These are phyloP conservation scores for Micromussa lordhowensis DNA, from an alignment of 92 coral and sea anemone genomes.

Conservation along the genomic window DNA sequence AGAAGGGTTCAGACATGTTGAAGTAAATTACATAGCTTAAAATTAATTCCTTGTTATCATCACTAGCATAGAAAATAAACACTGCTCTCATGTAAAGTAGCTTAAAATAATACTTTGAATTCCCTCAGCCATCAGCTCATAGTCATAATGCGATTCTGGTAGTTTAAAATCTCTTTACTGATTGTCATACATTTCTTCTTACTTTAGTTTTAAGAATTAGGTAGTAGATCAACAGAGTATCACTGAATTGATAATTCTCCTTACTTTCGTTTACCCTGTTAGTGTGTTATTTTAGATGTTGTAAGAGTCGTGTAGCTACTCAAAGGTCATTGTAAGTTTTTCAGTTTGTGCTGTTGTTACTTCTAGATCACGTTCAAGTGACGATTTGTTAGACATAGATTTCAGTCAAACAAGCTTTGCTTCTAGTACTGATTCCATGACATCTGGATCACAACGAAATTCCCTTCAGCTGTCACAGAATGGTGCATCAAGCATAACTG, in stretches of 20 bases:
- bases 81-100: no score
- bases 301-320: neutral
- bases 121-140: no score
- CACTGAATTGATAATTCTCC: neutral
- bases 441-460: constrained; percentile 29
- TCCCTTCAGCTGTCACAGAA: constrained; percentile 29
- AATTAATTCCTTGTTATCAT: no score
- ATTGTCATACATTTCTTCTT: neutral
- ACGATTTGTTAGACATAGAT: constrained; percentile 84
- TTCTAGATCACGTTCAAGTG: constrained; percentile 81
- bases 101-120: no score
- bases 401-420: constrained; percentile 71
- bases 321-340: no score
- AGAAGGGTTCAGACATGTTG: no score
- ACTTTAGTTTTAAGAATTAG: neutral
- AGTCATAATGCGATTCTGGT: no score
- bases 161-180: neutral
- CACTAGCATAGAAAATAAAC: no score
- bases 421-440: constrained; percentile 61
- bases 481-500: constrained; percentile 5
- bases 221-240: no score
- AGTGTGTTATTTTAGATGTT: neutral
- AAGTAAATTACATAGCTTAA: no score
- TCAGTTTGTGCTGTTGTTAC: neutral
- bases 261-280: neutral